Conservation (phyloP, 30 jellyfish, hydroid and myxozoan species). For the Turritopsis rubra region DNA sequence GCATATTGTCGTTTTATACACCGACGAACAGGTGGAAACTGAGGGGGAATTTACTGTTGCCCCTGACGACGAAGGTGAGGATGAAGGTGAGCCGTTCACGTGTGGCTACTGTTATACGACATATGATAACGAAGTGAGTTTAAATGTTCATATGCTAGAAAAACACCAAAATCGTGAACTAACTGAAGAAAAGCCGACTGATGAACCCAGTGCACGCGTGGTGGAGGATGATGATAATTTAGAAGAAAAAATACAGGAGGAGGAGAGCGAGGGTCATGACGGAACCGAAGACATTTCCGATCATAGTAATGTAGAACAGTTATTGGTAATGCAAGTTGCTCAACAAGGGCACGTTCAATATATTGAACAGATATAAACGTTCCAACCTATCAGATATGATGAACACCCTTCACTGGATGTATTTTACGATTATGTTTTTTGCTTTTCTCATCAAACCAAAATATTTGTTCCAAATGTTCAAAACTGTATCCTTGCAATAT, state of each 20-base stretch:
- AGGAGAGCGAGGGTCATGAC: background rate
- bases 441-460: background rate
- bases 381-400: background rate
- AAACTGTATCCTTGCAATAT: background rate
- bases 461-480: background rate
- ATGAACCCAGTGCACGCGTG: background rate
- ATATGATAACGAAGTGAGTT: background rate
- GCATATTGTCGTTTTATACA: background rate
- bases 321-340: background rate
- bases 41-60: background rate
- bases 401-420: background rate
- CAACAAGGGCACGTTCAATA: background rate
- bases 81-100: background rate
- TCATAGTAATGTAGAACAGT: background rate
- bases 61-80: background rate
- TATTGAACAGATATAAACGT: background rate
- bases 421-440: too few relatives aligned
- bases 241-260: background rate
- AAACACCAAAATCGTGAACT: background rate
- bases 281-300: background rate
- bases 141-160: slow-evolving; percentile 6
- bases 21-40: too few relatives aligned
- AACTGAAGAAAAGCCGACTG: background rate
- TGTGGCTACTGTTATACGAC: slow-evolving; percentile 16
- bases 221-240: background rate